A percentile compares a stretch with the other conserved stretches of the same genome.
These are phyloP conservation scores for Lepus europaeus DNA, from an alignment of 2,113 vertebrate species.

Conservation along the genomic window DNA sequence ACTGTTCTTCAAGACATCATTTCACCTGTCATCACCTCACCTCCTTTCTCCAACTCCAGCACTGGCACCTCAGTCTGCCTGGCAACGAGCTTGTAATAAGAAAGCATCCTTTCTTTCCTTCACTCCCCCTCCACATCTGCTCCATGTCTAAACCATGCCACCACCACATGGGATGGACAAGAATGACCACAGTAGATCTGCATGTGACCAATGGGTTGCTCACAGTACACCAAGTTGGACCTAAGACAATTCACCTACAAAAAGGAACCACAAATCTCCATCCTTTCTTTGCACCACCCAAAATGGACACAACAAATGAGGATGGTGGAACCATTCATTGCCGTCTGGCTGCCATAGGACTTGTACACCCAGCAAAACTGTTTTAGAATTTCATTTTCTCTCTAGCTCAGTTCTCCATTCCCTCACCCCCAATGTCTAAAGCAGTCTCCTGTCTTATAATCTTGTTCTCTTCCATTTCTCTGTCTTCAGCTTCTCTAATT, in stretches of 20 bases:
- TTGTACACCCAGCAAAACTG: neutral
- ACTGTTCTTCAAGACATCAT: neutral
- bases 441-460: neutral
- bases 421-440: neutral
- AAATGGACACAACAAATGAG: conserved; percentile 28
- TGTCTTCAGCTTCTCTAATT: neutral
- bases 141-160: neutral
- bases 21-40: neutral
- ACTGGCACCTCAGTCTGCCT: neutral
- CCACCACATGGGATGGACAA: neutral
- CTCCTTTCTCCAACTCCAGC: neutral
- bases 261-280: neutral
- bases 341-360: neutral
- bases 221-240: neutral
- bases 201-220: neutral
- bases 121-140: neutral
- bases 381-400: neutral
- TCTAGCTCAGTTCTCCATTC: neutral
- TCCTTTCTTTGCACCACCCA: conserved; percentile 21
- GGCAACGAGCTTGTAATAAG: neutral
- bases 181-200: neutral
- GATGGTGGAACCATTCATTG: neutral
- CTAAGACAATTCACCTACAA: neutral
- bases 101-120: neutral
- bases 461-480: neutral